Evolutionary conservation across 2,113 vertebrate genomes (phyloP).

Genomic region (Pan troglodytes): DNA sequence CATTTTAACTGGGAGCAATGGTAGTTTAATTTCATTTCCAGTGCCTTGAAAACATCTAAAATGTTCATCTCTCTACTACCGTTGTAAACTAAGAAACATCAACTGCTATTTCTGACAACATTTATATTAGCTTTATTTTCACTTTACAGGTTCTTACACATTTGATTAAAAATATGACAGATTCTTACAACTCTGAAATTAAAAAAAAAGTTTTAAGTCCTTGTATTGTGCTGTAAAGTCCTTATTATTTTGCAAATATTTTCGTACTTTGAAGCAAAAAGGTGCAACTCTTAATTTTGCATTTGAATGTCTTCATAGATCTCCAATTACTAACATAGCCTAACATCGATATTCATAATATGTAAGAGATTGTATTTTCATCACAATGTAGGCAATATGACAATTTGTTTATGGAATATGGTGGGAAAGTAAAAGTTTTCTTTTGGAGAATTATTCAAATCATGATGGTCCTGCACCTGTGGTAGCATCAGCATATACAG

Average conservation of each 20-base stretch:
- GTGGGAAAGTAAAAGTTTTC: background rate
- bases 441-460: background rate
- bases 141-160: background rate
- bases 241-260: background rate
- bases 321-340: background rate
- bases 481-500: no score
- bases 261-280: background rate
- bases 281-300: background rate
- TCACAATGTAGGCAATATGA: background rate
- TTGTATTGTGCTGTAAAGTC: background rate
- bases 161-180: constrained; percentile 29
- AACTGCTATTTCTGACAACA: constrained; percentile 17
- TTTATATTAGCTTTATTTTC: constrained; percentile 47
- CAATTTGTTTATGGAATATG: background rate
- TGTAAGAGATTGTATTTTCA: background rate
- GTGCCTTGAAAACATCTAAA: constrained; percentile 13
- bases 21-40: constrained; percentile 36
- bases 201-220: background rate
- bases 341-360: background rate
- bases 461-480: background rate
- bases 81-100: constrained; percentile 26
- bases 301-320: background rate
- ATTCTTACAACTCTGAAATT: constrained; percentile 13
- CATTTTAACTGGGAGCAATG: constrained; percentile 25
- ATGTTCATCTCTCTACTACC: background rate